A percentile compares a stretch with the other conserved stretches of the same genome.
Conservation (phyloP, 92 coral and sea anemone species). For the Diadumene lineata region DNA sequence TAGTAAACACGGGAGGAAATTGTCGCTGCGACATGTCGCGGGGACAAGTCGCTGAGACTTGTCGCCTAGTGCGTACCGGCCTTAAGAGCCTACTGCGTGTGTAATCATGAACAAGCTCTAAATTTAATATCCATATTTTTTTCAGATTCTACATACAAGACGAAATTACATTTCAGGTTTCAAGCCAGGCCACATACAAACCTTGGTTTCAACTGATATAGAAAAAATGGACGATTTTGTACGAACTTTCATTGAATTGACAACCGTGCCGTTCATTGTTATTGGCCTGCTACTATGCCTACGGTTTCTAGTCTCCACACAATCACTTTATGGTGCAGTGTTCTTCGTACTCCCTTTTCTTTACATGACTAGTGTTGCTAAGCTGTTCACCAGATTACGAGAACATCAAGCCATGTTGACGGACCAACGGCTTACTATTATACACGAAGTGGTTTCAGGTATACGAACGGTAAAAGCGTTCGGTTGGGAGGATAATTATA, state of each 20-base stretch:
- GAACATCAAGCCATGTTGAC: constrained; percentile 1
- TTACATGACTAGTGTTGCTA: neutral
- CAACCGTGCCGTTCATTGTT: neutral
- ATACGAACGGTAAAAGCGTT: constrained; percentile 11
- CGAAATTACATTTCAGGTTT: neutral
- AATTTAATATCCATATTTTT: too few relatives aligned
- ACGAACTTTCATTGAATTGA: neutral
- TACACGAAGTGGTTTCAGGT: constrained; percentile 9
- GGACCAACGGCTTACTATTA: constrained; percentile 7
- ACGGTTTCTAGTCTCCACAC: neutral
- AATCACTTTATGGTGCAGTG: neutral
- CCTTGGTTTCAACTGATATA: constrained; percentile 7
- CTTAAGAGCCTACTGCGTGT: too few relatives aligned
- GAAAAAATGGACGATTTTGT: neutral
- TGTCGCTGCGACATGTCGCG: too few relatives aligned
- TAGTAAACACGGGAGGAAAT: too few relatives aligned
- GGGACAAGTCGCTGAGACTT: too few relatives aligned
- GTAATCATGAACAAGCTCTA: too few relatives aligned
- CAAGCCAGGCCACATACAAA: neutral
- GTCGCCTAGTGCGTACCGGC: too few relatives aligned
- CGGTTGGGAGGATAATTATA: neutral
- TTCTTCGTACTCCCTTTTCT: neutral
- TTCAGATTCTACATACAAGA: neutral
- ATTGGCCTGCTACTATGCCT: neutral
- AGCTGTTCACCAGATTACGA: neutral